A percentile compares a stretch with the other conserved stretches of the same genome.
Conservation (phyloP, 2,797 vertebrate genomes). For the Chiroxiphia lanceolata region DNA sequence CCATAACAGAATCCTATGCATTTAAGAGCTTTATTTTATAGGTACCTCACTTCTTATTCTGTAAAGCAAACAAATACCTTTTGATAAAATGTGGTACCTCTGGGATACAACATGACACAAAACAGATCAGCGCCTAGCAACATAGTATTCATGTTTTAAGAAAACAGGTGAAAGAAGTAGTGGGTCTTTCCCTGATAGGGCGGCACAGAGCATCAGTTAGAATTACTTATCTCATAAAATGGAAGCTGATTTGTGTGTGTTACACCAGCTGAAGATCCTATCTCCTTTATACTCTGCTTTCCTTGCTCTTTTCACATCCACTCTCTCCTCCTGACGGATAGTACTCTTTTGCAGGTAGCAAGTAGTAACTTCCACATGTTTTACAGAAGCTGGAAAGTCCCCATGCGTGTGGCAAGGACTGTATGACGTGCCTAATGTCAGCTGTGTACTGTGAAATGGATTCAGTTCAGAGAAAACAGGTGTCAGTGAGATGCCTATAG, state of each 20-base stretch:
- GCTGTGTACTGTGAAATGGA: background rate
- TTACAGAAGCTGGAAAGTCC: background rate
- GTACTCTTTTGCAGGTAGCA: background rate
- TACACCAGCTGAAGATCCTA: background rate
- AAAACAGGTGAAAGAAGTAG: background rate
- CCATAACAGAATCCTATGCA: background rate
- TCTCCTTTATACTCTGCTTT: background rate
- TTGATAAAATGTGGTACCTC: background rate
- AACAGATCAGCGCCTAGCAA: background rate
- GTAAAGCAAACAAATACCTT: background rate
- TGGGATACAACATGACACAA: background rate
- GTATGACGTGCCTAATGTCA: accelerated
- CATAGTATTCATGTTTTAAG: background rate
- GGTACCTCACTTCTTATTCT: background rate
- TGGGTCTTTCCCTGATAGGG: background rate
- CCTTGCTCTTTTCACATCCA: background rate
- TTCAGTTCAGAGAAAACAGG: background rate
- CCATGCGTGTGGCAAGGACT: background rate
- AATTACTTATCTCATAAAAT: background rate
- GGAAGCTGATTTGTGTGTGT: background rate
- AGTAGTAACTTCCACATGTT: background rate
- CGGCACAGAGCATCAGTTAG: background rate
- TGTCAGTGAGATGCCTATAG: background rate
- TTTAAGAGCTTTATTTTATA: background rate
- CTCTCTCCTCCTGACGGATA: background rate